A percentile compares a stretch with the other conserved stretches of the same genome.
Conservation (phyloP, 2,888 invertebrate species). For the Anthrax anthrax region DNA sequence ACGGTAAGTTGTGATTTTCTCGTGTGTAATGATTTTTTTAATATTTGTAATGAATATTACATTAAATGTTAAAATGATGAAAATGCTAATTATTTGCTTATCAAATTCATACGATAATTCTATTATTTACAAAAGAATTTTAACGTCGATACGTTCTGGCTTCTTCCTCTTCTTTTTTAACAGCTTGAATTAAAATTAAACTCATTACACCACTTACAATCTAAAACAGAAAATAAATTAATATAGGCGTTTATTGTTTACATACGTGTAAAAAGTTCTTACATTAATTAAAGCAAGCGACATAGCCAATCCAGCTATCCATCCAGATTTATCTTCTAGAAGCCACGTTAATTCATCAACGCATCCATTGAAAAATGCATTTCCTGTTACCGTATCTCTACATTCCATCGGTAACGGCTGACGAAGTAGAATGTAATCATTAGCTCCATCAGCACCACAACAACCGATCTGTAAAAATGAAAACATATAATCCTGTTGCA, state of each 20-base stretch:
- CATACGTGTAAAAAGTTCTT: constrained; percentile 36
- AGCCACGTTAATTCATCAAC: constrained; percentile 81
- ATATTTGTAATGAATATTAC: too few relatives aligned
- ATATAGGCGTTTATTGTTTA: neutral
- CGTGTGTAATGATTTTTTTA: too few relatives aligned
- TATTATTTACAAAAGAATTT: neutral
- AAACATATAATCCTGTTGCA: constrained; percentile 4
- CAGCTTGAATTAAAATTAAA: constrained; percentile 53
- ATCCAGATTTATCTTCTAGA: constrained; percentile 66
- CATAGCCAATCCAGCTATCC: constrained; percentile 69
- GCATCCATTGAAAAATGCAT: constrained; percentile 78
- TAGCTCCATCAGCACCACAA: constrained; percentile 76
- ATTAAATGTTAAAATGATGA: too few relatives aligned
- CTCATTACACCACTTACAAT: constrained; percentile 57
- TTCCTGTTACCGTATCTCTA: constrained; percentile 75
- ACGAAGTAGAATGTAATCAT: constrained; percentile 61
- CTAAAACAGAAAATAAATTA: constrained; percentile 28
- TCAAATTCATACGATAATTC: too few relatives aligned
- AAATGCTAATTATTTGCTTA: too few relatives aligned
- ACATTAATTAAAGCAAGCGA: constrained; percentile 65
- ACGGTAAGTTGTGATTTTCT: too few relatives aligned
- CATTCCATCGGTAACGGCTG: constrained; percentile 74
- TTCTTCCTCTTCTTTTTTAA: constrained; percentile 58
- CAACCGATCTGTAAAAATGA: constrained; percentile 57
- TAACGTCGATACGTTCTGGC: constrained; percentile 40